These are phyloP conservation scores for Syrmaticus mikado DNA, from an alignment of 2,113 vertebrate species.

Conservation along the genomic window DNA sequence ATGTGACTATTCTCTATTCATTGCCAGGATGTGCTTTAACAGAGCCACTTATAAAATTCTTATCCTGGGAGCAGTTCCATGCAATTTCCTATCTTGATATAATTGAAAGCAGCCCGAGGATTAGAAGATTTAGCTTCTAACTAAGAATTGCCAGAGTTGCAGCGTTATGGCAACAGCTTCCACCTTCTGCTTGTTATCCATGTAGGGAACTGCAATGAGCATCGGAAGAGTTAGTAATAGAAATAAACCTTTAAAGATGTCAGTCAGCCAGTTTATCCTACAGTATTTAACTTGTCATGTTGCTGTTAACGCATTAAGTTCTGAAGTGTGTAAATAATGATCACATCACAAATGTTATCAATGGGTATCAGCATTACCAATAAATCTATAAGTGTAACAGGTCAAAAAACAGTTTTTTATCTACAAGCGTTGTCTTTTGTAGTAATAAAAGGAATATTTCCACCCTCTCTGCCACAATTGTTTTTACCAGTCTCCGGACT, in stretches of 20 bases:
- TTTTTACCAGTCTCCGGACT: background rate
- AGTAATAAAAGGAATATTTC: background rate
- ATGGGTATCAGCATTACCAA: background rate
- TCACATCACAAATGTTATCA: background rate
- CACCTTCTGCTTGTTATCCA: background rate
- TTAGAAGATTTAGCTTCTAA: background rate
- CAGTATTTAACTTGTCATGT: background rate
- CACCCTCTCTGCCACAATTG: background rate
- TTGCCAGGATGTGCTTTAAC: background rate
- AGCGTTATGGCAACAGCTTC: background rate
- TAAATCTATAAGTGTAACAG: background rate
- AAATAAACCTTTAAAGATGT: background rate
- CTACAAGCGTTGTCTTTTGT: background rate
- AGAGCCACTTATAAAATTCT: background rate
- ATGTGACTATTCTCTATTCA: rapidly evolving
- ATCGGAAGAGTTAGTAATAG: background rate
- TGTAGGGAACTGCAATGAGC: background rate
- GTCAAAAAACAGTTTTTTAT: background rate
- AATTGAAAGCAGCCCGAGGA: constrained; percentile 10
- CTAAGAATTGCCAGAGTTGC: background rate
- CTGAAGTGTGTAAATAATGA: background rate
- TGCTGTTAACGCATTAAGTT: background rate
- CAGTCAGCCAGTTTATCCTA: background rate
- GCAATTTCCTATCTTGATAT: background rate
- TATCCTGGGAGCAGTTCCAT: constrained; percentile 1